Base-by-base conservation (phyloP, 2,797 vertebrate genomes). In the Rhinatrema bivittatum region DNA sequence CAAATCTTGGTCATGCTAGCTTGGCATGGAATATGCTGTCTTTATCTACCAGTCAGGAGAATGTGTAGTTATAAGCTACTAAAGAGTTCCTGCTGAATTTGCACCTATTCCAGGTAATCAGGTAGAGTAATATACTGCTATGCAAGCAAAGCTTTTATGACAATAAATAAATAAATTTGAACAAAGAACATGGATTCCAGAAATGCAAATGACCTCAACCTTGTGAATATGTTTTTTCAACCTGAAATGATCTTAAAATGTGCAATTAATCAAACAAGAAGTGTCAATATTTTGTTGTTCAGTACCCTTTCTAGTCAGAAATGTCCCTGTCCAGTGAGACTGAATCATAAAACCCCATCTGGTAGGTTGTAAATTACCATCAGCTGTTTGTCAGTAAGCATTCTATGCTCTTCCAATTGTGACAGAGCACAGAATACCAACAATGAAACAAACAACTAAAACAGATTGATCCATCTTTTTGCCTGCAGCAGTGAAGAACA, bases 381-480 rank as follows among this genome's bases (percentile, higher is more conserved):
- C 36, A 15, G 46, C 54, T 56, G 20, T 53, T 56, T 22, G 6
- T 49, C 36, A 15, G 8, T 38, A 27, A 24, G 21, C 20, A 14
- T 46, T 39, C 12, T 17, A 28, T 41, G 42, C 40, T 28, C 50
- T 50, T 56, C 41, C 14, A 13, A 53, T 48, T 4, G 3, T 40
- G 47, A 42, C 37, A 9, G 37, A 27, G 25, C 0, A 0, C 36
- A 25, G 55, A 61, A 41, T 30, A 50, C 35, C 10, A 17, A 32
- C 40, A 50, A 44, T 3, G 46, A 44, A 63, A 44, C 28, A 48
- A 51, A 56, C 30, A 50, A 44, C 16, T 32, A 36, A 50, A 50
- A 36, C 35, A 64, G 46, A 60, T 38, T 62, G 49, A 56, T 60
- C 60, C 40, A 41, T 9, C 26, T 61, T 48, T 36, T 57, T 59